Percentiles rank a stretch among this genome's conserved stretches.
These are phyloP conservation scores for Acanthisitta chloris DNA, from an alignment of 2,113 vertebrate species.

Conservation along the genomic window DNA sequence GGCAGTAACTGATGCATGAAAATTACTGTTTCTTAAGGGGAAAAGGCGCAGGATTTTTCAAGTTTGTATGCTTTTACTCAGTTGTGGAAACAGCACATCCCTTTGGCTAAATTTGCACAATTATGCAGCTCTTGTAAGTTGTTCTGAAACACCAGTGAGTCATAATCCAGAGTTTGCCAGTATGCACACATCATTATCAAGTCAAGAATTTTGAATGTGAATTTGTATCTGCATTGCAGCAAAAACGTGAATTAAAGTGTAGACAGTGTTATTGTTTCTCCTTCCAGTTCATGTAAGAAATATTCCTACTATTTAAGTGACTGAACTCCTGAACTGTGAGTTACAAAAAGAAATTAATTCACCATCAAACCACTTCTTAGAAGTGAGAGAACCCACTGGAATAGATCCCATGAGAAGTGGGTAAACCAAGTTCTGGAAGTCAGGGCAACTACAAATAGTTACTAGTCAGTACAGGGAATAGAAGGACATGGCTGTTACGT, in stretches of 20 bases:
- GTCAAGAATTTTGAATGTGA: neutral
- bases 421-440: neutral
- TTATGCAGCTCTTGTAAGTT: neutral
- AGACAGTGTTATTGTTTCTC: neutral
- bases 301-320: neutral
- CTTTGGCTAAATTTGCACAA: neutral
- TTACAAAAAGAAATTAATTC: neutral
- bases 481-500: neutral
- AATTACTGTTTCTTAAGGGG: neutral
- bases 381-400: neutral
- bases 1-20: neutral
- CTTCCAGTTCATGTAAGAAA: neutral
- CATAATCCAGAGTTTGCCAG: neutral
- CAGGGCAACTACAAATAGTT: neutral
- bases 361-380: neutral
- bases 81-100: neutral
- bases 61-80: neutral
- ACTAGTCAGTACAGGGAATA: neutral
- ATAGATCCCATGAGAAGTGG: neutral
- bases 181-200: neutral
- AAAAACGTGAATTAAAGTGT: neutral
- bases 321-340: neutral
- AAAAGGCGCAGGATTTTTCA: neutral
- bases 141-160: neutral
- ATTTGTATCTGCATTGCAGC: neutral